These are phyloP conservation scores for Oryzias woworae DNA, from an alignment of 2,113 vertebrate genomes.

Conservation along the genomic window DNA sequence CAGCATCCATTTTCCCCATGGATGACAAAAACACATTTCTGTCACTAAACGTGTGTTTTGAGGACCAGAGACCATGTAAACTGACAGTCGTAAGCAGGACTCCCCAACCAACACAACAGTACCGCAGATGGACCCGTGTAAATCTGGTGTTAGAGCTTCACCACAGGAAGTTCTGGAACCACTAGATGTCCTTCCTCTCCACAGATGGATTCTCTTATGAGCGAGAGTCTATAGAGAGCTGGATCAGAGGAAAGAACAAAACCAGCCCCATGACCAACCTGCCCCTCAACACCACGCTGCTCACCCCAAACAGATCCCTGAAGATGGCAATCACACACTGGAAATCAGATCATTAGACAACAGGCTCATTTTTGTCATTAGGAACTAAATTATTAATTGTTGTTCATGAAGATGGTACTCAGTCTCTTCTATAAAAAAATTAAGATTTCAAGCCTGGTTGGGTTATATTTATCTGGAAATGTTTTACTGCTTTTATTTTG, in stretches of 20 bases:
- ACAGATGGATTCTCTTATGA: constrained; percentile 94
- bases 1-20: too few relatives aligned
- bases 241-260: constrained; percentile 84
- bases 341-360: constrained; percentile 61
- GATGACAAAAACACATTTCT: too few relatives aligned
- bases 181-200: constrained; percentile 7
- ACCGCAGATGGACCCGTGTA: not conserved
- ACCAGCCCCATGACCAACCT: constrained; percentile 95
- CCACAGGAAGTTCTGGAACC: not conserved
- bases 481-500: too few relatives aligned
- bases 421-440: too few relatives aligned
- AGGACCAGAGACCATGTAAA: too few relatives aligned
- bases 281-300: constrained; percentile 78
- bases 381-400: not conserved
- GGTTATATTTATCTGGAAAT: too few relatives aligned
- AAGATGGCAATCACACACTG: constrained; percentile 90
- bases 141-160: not conserved
- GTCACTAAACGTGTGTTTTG: too few relatives aligned
- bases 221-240: constrained; percentile 87
- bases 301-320: constrained; percentile 88
- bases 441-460: too few relatives aligned
- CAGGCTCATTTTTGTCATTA: not conserved
- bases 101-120: too few relatives aligned
- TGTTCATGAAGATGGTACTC: too few relatives aligned
- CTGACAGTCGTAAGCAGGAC: too few relatives aligned